Percentiles rank a stretch among this genome's conserved stretches.
These are phyloP conservation scores for Pyrgus malvae DNA, from an alignment of 2,888 invertebrate genomes.

Conservation along the genomic window DNA sequence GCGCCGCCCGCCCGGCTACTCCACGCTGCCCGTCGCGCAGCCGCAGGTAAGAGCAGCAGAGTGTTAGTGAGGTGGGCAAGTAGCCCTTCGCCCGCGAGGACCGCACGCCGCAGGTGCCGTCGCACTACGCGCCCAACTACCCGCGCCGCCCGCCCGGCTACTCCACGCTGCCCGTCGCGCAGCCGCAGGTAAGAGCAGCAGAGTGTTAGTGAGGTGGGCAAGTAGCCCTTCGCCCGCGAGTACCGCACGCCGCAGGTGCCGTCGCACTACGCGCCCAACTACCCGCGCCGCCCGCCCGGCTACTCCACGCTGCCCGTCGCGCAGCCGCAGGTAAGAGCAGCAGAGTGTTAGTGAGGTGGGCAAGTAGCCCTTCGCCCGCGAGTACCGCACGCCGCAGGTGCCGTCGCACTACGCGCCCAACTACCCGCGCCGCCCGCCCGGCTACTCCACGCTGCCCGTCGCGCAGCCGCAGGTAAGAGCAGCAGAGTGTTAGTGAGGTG, in stretches of 20 bases:
- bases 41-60: slow-evolving; percentile 67
- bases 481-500: slow-evolving; percentile 33
- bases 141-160: slow-evolving; percentile 92
- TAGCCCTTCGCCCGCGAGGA: slow-evolving; percentile 93
- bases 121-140: slow-evolving; percentile 97
- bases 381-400: slow-evolving; percentile 96
- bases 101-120: slow-evolving; percentile 97
- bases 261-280: slow-evolving; percentile 98
- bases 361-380: slow-evolving; percentile 89
- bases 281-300: slow-evolving; percentile 90
- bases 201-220: slow-evolving; percentile 74
- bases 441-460: slow-evolving; percentile 93
- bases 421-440: slow-evolving; percentile 91
- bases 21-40: slow-evolving; percentile 88
- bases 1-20: slow-evolving; percentile 90
- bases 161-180: slow-evolving; percentile 90
- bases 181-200: slow-evolving; percentile 68
- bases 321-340: slow-evolving; percentile 68
- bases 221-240: slow-evolving; percentile 90
- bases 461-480: slow-evolving; percentile 73
- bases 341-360: slow-evolving; percentile 67
- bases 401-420: slow-evolving; percentile 98
- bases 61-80: slow-evolving; percentile 79
- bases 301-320: slow-evolving; percentile 92
- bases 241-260: slow-evolving; percentile 97